Percentiles rank a stretch among this genome's conserved stretches.
These are phyloP conservation scores for Grammomys surdaster DNA, from an alignment of 2,113 vertebrate species.

Conservation along the genomic window DNA sequence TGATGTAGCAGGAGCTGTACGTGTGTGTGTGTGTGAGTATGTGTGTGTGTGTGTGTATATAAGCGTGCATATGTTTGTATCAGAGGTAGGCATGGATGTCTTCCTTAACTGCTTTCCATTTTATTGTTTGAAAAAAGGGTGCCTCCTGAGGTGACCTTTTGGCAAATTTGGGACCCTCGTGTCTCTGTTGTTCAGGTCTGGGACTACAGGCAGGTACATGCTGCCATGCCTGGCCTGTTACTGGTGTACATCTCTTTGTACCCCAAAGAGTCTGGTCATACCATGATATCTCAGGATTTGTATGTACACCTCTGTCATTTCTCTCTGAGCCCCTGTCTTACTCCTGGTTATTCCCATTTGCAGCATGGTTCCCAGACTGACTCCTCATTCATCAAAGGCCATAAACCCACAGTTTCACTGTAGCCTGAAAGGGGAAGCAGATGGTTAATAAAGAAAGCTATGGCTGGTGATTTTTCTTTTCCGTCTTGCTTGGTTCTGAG, in stretches of 20 bases:
- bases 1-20: neutral
- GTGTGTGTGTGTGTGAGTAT: too few relatives aligned
- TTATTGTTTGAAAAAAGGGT: neutral
- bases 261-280: accelerated
- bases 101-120: neutral
- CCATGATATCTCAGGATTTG: neutral
- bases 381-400: neutral
- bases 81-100: too few relatives aligned
- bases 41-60: neutral
- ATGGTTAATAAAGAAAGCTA: conserved; percentile 57
- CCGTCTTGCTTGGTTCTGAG: conserved; percentile 75
- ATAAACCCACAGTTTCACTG: neutral
- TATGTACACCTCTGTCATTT: neutral
- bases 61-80: too few relatives aligned
- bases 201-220: neutral
- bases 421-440: conserved; percentile 14
- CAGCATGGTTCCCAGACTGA: accelerated
- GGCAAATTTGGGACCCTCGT: too few relatives aligned
- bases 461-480: conserved; percentile 66
- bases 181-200: neutral
- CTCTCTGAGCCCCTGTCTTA: neutral
- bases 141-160: neutral
- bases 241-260: neutral
- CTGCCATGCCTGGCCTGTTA: neutral
- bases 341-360: neutral